Conservation (phyloP, 2,888 invertebrate genomes). For the Polydrusus cervinus region DNA sequence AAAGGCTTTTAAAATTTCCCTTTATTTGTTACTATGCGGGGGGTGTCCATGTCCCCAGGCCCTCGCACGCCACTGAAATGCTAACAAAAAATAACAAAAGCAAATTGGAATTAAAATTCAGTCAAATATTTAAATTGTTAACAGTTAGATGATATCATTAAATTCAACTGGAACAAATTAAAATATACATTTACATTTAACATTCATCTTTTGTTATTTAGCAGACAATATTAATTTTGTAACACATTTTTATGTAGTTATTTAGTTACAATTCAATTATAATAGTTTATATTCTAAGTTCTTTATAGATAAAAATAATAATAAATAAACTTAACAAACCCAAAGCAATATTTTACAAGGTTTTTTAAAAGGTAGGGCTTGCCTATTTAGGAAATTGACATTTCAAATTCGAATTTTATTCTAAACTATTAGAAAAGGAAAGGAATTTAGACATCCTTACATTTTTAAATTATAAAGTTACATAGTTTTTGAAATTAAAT, state of each 20-base stretch:
- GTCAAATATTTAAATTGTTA: conserved; percentile 22
- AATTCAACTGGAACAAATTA: conserved; percentile 46
- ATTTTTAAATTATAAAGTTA: too few species aligned
- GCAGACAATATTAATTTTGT: conserved; percentile 20
- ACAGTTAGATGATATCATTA: conserved; percentile 41
- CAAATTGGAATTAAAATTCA: conserved; percentile 9
- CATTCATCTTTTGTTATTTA: conserved; percentile 32
- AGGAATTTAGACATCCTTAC: too few species aligned
- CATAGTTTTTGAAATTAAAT: too few species aligned
- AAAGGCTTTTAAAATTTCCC: background rate
- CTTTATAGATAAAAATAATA: background rate
- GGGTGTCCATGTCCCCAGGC: background rate
- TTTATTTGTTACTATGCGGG: background rate
- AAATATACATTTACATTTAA: conserved; percentile 32
- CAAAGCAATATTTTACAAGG: conserved; percentile 11
- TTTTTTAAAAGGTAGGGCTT: conserved; percentile 28
- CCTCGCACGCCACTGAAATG: background rate
- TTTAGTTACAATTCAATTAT: background rate
- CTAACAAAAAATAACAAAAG: conserved; percentile 5
- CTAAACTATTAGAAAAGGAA: background rate
- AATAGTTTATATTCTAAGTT: background rate
- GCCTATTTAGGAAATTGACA: conserved; percentile 30
- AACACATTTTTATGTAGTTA: conserved; percentile 17
- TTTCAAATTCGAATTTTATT: conserved; percentile 27
- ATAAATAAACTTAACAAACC: background rate